phyloP scores from a whole-genome alignment of 2,113 vertebrate species.

The Tautogolabrus adspersus region DNA sequence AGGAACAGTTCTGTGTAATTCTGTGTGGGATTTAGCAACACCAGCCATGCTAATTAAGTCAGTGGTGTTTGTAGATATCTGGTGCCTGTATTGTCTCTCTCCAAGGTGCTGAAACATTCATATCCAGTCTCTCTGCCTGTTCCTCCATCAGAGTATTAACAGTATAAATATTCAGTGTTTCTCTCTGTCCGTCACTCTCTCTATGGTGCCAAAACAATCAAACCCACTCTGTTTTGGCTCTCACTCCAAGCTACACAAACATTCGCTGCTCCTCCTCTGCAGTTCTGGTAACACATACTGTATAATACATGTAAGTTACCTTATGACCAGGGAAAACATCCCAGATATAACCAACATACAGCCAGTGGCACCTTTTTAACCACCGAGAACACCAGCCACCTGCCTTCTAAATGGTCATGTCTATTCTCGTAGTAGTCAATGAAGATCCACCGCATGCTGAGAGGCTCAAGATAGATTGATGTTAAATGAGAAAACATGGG shows the following conservation, averaged over 20 bases:
- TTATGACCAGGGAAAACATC: no score
- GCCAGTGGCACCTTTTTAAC: no score
- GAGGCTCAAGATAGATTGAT: no score
- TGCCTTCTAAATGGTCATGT: no score
- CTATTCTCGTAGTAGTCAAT: no score
- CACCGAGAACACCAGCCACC: no score
- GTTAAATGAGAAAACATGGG: no score
- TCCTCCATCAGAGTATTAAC: slow-evolving; percentile 28
- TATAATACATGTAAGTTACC: no score
- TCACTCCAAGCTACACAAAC: background rate
- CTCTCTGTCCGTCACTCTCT: slow-evolving; percentile 11
- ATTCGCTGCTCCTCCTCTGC: no score
- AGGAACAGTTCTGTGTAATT: background rate
- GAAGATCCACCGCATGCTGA: no score
- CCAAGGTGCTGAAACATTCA: slow-evolving; percentile 48
- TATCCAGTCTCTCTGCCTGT: background rate
- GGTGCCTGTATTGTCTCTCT: slow-evolving; percentile 22
- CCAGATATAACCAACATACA: no score
- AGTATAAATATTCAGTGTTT: slow-evolving; percentile 21
- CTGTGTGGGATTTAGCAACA: background rate
- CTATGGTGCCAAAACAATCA: slow-evolving; percentile 39
- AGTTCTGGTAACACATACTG: no score
- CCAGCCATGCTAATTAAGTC: slow-evolving; percentile 22
- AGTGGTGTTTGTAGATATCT: slow-evolving; percentile 1
- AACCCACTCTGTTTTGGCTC: slow-evolving; percentile 4